Evolutionary conservation across 2,113 vertebrate species (phyloP).

Genomic region (Machaerirhynchus nigripectus): DNA sequence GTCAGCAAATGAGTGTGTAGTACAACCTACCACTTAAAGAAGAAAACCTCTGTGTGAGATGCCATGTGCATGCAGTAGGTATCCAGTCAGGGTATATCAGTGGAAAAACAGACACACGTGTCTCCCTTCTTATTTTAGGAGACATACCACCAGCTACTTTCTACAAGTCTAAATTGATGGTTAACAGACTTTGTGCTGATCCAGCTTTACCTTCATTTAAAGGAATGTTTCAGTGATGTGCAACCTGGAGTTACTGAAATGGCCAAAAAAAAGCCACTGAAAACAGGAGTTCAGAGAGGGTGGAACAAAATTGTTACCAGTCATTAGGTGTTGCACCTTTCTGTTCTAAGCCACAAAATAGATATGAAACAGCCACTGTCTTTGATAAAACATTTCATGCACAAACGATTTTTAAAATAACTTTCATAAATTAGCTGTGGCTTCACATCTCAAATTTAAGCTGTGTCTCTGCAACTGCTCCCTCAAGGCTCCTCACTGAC

Average conservation of each 20-base stretch:
- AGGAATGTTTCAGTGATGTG: background rate
- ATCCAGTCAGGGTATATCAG: background rate
- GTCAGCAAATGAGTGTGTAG: background rate
- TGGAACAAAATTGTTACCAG: background rate
- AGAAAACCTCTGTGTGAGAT: background rate
- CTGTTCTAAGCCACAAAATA: background rate
- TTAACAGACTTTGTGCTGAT: background rate
- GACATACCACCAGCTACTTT: background rate
- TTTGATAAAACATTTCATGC: background rate
- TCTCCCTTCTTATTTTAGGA: background rate
- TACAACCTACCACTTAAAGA: background rate
- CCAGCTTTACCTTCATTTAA: background rate
- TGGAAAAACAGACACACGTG: background rate
- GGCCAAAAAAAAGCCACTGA: background rate
- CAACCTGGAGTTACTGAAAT: background rate
- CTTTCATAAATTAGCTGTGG: accelerated
- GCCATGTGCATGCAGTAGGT: background rate
- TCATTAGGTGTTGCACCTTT: background rate
- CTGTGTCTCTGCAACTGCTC: background rate
- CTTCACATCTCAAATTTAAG: background rate
- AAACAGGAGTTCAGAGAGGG: background rate
- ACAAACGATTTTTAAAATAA: background rate
- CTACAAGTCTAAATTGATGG: background rate
- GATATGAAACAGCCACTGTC: background rate
- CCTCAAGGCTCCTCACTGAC: background rate